Conservation (phyloP, 2,888 invertebrate species). For the Catocala fraxini region DNA sequence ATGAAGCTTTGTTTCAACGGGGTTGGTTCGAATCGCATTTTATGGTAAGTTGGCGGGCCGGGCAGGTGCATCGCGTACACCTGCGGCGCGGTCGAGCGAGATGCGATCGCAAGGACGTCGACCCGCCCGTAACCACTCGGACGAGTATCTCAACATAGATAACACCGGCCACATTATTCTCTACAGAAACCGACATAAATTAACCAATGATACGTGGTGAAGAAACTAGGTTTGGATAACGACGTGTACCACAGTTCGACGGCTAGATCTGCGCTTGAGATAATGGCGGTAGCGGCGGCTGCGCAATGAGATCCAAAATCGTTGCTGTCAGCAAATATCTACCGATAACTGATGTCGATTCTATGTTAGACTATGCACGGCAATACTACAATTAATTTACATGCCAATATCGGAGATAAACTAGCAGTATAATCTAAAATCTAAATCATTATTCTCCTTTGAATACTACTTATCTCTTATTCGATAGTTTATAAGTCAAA, state of each 20-base stretch:
- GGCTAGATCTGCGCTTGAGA: slow-evolving; percentile 63
- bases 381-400: slow-evolving; percentile 43
- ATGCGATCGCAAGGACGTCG: slow-evolving; percentile 83
- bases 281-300: slow-evolving; percentile 61
- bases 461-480: background rate
- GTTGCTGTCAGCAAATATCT: slow-evolving; percentile 54
- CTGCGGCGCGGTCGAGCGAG: slow-evolving; percentile 83
- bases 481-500: no score
- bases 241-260: slow-evolving; percentile 51
- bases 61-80: slow-evolving; percentile 84
- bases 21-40: slow-evolving; percentile 84
- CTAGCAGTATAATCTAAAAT: background rate
- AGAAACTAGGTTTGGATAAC: slow-evolving; percentile 65
- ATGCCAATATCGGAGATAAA: slow-evolving; percentile 25
- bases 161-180: slow-evolving; percentile 76
- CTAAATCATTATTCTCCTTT: background rate
- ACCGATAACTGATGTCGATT: slow-evolving; percentile 39
- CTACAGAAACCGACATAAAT: slow-evolving; percentile 76
- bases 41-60: slow-evolving; percentile 84
- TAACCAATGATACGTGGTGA: slow-evolving; percentile 76
- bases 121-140: slow-evolving; percentile 65
- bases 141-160: slow-evolving; percentile 73
- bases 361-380: slow-evolving; percentile 34
- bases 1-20: slow-evolving; percentile 75
- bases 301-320: slow-evolving; percentile 58